Base-by-base conservation (phyloP, 2,888 invertebrate genomes). In the Tetheella fluctuosa region DNA sequence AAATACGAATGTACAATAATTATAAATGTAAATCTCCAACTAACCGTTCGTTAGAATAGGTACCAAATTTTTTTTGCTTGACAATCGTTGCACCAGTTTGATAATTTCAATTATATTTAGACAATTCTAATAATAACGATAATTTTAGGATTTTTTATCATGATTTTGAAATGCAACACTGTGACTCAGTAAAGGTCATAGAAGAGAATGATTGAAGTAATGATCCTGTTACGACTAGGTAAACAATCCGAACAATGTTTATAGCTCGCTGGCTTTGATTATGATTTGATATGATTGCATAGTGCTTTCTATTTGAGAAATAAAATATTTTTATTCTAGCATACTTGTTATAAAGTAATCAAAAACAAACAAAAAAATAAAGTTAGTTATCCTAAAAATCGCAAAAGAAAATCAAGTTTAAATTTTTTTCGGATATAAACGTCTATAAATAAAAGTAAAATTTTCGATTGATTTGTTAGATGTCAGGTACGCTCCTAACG, bases 401-500 rank as follows among this genome's bases (percentile, higher is more conserved):
- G 39, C 6, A 6, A 6, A 39, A n/a, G n/a, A n/a, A n/a, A n/a
- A n/a, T n/a, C n/a, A n/a, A n/a, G n/a, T n/a, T n/a, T n/a, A n/a
- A n/a, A n/a, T n/a, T n/a, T n/a, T n/a, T n/a, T n/a, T n/a, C n/a
- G n/a, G 25, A 2, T 25, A 25, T 25, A 25, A 48, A 48, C 10
- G 48, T 48, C 8, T 0, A 42, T 20, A 20, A 0, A 17, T 17
- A 20, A 48, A 20, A 25, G 53, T n/a, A n/a, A 37, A 53, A 53
- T 39, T 53, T 23, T 53, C 25, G 23, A 58, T 58, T 58, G 37
- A 52, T 25, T 53, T 58, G 58, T 62, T 53, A 59, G 57, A 23
- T 58, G 63, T 39, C 39, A 39, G 39, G 39, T 39, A 39, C 6
- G 39, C 39, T 39, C 61, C 64, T 64, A 34, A 54, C 57, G 39